phyloP scores from a whole-genome alignment of 2,797 vertebrate species.

The Acropternis orthonyx region DNA sequence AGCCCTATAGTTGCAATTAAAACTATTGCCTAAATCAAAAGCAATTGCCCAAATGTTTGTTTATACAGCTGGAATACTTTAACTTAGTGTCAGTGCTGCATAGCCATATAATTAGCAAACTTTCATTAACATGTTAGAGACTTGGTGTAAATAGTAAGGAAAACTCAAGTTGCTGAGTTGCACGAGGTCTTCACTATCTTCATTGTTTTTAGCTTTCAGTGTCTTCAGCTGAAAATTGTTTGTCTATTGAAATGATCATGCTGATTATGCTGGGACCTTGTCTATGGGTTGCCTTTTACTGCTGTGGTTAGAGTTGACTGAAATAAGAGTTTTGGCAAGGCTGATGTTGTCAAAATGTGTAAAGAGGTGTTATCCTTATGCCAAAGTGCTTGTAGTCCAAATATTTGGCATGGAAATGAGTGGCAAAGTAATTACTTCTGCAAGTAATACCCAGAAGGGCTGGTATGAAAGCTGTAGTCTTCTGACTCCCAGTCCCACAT shows the following conservation, averaged over 20 bases:
- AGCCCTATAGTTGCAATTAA: constrained; percentile 13
- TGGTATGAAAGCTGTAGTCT: background rate
- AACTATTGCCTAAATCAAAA: constrained; percentile 46
- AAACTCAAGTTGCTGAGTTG: background rate
- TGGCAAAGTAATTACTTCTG: background rate
- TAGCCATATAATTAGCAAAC: background rate
- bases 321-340: background rate
- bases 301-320: background rate
- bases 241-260: background rate
- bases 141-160: background rate
- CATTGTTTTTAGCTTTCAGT: background rate
- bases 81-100: background rate
- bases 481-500: background rate
- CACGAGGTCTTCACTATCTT: background rate
- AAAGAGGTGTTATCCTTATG: background rate
- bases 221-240: background rate
- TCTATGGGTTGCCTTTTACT: background rate
- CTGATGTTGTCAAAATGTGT: background rate
- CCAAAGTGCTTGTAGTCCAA: background rate
- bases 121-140: background rate
- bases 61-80: constrained; percentile 47
- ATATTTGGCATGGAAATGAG: background rate
- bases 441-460: background rate
- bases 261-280: background rate
- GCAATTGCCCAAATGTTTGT: constrained; percentile 8